A percentile compares a stretch with the other conserved stretches of the same genome.
phyloP scores from a whole-genome alignment of 64 coral and sea anemone species.

The Orbicella faveolata region DNA sequence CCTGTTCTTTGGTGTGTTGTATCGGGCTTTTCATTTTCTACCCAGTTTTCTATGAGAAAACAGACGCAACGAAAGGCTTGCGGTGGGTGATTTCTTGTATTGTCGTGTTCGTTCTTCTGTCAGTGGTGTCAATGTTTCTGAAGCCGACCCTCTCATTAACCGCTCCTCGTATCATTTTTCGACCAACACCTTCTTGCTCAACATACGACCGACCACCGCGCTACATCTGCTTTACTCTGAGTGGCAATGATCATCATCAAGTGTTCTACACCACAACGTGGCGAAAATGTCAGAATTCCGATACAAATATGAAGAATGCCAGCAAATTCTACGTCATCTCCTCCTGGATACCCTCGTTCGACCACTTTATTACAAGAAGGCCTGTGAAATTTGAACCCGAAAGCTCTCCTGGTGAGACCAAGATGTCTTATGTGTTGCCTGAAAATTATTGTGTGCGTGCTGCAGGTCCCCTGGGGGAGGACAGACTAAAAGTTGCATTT shows the following conservation, averaged over 20 bases:
- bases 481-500: conserved; percentile 48
- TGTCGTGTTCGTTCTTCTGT: no score
- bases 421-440: conserved; percentile 8
- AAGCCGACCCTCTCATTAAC: conserved; percentile 33
- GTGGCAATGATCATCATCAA: no score
- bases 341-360: conserved; percentile 59
- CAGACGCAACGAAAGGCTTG: no score
- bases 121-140: neutral
- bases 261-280: no score
- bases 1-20: no score
- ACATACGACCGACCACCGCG: conserved; percentile 47
- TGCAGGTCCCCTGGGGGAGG: conserved; percentile 32
- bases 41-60: no score
- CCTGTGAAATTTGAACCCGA: conserved; percentile 49
- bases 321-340: conserved; percentile 51
- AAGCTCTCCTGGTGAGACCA: conserved; percentile 9
- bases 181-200: conserved; percentile 56
- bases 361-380: conserved; percentile 46
- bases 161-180: conserved; percentile 46
- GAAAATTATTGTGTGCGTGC: conserved; percentile 52
- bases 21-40: no score
- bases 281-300: neutral
- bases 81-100: no score
- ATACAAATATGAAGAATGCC: conserved; percentile 56
- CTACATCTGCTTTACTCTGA: conserved; percentile 17